Conservation (phyloP, 2,797 vertebrate species). For the Apogon hyalosoma region DNA sequence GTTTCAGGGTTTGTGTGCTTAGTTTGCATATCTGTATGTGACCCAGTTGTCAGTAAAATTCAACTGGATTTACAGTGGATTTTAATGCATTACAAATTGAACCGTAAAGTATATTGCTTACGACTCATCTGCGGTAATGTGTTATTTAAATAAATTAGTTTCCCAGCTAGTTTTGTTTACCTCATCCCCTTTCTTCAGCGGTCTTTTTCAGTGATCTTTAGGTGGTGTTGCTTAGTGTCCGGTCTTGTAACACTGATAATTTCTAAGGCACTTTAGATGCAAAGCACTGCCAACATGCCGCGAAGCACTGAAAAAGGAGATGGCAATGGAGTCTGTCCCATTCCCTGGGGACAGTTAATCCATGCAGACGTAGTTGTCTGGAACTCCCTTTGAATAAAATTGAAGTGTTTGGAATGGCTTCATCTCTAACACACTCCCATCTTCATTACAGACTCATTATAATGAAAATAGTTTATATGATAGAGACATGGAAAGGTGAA, state of each 20-base stretch:
- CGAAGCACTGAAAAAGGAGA: conserved; percentile 50
- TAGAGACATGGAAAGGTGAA: conserved; percentile 36
- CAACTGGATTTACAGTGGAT: conserved; percentile 38
- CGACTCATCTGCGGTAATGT: conserved; percentile 22
- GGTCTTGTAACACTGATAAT: conserved; percentile 59
- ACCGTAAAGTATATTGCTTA: conserved; percentile 19
- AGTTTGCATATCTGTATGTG: conserved; percentile 58
- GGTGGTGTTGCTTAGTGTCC: conserved; percentile 56
- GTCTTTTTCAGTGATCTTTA: conserved; percentile 54
- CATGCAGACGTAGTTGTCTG: conserved; percentile 45
- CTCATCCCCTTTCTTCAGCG: conserved; percentile 34
- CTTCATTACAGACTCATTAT: conserved; percentile 21
- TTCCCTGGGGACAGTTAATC: conserved; percentile 58
- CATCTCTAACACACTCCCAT: conserved; percentile 31
- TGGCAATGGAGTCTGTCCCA: conserved; percentile 57
- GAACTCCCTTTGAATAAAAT: conserved; percentile 56
- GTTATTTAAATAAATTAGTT: conserved; percentile 41
- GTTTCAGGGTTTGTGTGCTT: conserved; percentile 42
- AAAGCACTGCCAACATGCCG: conserved; percentile 60
- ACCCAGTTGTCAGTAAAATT: conserved; percentile 53
- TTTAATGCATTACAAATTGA: conserved; percentile 50
- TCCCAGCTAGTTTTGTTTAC: conserved; percentile 35
- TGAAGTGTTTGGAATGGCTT: conserved; percentile 45
- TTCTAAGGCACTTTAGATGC: conserved; percentile 68
- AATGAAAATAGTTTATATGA: conserved; percentile 32